phyloP scores from a whole-genome alignment of 2,797 vertebrate species.

The Argyrosomus regius region DNA sequence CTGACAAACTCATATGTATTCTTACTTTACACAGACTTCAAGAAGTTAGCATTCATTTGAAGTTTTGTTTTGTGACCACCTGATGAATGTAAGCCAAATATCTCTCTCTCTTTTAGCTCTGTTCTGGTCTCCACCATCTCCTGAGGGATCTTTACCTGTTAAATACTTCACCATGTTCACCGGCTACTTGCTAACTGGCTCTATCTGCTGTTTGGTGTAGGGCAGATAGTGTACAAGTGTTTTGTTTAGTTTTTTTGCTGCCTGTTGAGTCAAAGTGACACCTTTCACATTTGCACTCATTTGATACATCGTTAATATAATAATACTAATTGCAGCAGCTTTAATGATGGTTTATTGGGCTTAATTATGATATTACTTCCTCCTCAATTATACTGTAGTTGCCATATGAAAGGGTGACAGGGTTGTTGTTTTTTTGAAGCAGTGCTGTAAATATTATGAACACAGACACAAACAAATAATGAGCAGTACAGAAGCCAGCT shows the following conservation, averaged over 20 bases:
- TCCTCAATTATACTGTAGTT: neutral
- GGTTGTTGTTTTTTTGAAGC: too few species aligned
- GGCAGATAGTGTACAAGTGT: neutral
- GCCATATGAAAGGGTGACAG: neutral
- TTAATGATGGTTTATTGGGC: neutral
- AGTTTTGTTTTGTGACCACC: neutral
- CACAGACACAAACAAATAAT: too few species aligned
- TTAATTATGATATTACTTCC: too few species aligned
- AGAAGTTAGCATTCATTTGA: neutral
- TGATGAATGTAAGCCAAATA: neutral
- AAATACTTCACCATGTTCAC: neutral
- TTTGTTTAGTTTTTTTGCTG: neutral
- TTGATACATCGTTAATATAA: neutral
- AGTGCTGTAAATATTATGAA: too few species aligned
- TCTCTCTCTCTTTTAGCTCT: neutral
- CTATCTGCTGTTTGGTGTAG: neutral
- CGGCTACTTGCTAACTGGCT: neutral
- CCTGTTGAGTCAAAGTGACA: neutral
- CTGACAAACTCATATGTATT: too few species aligned
- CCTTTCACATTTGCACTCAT: neutral
- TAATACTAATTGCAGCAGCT: neutral
- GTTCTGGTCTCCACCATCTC: neutral
- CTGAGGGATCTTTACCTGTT: neutral
- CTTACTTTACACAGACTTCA: too few species aligned
- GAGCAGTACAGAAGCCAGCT: neutral